Evolutionary conservation across 2,113 vertebrate genomes (phyloP).

Genomic region (Pomatorhinus ruficollis): DNA sequence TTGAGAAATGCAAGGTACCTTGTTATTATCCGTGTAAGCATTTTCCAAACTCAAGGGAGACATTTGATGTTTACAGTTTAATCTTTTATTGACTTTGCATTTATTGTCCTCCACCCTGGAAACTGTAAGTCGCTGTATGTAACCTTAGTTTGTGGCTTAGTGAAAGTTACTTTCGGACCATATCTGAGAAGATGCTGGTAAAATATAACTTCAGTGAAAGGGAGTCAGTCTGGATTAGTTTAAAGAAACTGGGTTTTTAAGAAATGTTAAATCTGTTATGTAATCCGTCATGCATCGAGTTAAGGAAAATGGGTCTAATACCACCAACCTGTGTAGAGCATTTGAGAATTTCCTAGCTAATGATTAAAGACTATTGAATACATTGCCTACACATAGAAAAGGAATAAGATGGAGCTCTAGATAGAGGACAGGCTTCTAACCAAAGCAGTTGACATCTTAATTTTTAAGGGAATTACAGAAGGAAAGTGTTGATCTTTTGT

Average conservation of each 20-base stretch:
- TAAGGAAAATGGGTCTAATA: not conserved
- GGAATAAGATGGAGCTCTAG: not conserved
- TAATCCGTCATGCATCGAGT: not conserved
- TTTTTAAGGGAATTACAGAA: not conserved
- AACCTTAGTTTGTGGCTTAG: not conserved
- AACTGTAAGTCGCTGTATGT: not conserved
- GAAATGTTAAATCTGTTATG: not conserved
- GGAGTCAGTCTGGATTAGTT: not conserved
- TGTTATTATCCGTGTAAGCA: not conserved
- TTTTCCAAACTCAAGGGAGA: not conserved
- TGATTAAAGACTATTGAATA: not conserved
- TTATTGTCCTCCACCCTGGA: not conserved
- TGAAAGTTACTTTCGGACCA: not conserved
- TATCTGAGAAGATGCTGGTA: not conserved
- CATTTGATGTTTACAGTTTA: not conserved
- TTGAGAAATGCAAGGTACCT: not conserved
- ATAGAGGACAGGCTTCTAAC: not conserved
- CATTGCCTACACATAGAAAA: not conserved
- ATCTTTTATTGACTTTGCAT: not conserved
- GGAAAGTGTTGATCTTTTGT: not conserved
- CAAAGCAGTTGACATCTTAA: not conserved
- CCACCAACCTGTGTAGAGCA: not conserved
- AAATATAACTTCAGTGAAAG: not conserved
- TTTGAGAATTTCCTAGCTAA: not conserved
- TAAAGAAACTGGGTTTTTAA: not conserved